Evolutionary conservation across 2,113 vertebrate species (phyloP).

Genomic region (Gorsachius goisagi): DNA sequence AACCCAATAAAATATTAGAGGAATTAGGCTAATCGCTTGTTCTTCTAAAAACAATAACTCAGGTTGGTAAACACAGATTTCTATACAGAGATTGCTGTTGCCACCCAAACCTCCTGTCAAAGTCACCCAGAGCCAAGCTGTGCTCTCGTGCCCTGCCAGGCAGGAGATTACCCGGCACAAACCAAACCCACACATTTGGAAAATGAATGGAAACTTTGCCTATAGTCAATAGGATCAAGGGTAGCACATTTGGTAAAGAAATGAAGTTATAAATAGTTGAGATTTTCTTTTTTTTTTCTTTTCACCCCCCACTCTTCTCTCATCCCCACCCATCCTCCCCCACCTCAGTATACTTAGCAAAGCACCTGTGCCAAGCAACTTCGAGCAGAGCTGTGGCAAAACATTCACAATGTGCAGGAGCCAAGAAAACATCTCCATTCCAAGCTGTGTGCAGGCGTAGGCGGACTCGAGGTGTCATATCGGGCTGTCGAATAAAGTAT

Average conservation of each 20-base stretch:
- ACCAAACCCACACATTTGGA: not conserved
- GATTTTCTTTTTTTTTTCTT: not conserved
- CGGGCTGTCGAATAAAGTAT: not conserved
- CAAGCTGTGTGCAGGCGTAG: not conserved
- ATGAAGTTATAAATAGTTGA: not conserved
- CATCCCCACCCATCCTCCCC: not conserved
- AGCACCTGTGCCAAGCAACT: not conserved
- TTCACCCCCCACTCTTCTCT: not conserved
- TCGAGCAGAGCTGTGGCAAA: not conserved
- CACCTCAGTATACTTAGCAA: not conserved
- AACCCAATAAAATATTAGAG: not conserved
- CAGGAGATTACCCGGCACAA: not conserved
- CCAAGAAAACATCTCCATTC: constrained; percentile 24
- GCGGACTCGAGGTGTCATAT: not conserved
- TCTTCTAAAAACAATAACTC: not conserved
- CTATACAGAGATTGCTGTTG: not conserved
- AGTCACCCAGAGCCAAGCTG: not conserved
- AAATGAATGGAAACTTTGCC: not conserved
- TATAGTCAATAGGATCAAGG: not conserved
- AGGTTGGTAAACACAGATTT: not conserved
- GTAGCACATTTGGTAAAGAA: not conserved
- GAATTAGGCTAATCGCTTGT: not conserved
- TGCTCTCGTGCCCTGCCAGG: not conserved
- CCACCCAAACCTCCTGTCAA: not conserved
- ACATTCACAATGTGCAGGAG: not conserved